Evolutionary conservation across 2,113 vertebrate genomes (phyloP).

Genomic region (Mungos mungo): DNA sequence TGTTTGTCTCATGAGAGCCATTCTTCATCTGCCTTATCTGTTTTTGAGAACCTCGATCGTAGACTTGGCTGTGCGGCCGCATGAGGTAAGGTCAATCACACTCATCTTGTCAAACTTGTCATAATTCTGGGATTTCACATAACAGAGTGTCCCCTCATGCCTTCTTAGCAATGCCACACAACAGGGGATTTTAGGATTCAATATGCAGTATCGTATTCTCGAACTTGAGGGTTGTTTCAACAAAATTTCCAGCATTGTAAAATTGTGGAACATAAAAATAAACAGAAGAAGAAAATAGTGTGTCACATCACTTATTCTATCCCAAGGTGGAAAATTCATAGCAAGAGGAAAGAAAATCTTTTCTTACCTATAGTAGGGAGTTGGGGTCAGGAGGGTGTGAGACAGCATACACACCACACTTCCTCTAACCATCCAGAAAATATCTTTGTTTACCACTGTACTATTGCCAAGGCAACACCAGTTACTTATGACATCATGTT

Average conservation of each 20-base stretch:
- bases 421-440: conserved; percentile 64
- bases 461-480: conserved; percentile 63
- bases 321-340: conserved; percentile 11
- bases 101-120: conserved; percentile 56
- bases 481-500: conserved; percentile 51
- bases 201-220: background rate
- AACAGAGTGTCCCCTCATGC: background rate
- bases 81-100: background rate
- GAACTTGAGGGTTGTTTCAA: conserved; percentile 12
- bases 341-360: conserved; percentile 1
- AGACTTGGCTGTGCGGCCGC: background rate
- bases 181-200: background rate
- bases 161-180: conserved; percentile 30
- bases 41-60: background rate
- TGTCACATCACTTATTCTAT: background rate
- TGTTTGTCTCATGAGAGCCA: background rate
- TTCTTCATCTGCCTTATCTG: conserved; percentile 44
- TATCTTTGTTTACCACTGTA: conserved; percentile 72
- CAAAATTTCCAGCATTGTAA: conserved; percentile 43
- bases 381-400: background rate
- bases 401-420: conserved; percentile 47
- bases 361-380: background rate
- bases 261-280: conserved; percentile 17
- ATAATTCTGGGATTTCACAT: background rate
- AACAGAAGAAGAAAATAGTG: conserved; percentile 33